A percentile compares a stretch with the other conserved stretches of the same genome.
These are phyloP conservation scores for Dascyllus trimaculatus DNA, from an alignment of 2,113 vertebrate species.

Conservation along the genomic window DNA sequence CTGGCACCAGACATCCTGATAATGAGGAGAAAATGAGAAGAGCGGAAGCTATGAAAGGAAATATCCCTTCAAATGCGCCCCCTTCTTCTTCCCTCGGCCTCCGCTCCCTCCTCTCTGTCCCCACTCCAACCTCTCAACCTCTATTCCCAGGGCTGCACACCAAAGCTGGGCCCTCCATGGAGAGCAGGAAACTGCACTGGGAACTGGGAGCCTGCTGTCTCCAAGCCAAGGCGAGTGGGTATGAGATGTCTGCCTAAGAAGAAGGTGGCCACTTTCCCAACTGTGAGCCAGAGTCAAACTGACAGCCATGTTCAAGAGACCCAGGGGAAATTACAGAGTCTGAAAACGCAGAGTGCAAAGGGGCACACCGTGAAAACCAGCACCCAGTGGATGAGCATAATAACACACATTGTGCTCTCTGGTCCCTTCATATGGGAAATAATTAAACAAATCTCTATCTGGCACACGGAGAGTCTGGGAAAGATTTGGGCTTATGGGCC, in stretches of 20 bases:
- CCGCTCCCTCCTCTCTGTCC: slow-evolving; percentile 55
- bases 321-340: slow-evolving; percentile 67
- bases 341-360: slow-evolving; percentile 51
- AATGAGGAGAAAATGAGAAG: slow-evolving; percentile 79
- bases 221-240: slow-evolving; percentile 52
- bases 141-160: slow-evolving; percentile 62
- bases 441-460: slow-evolving; percentile 61
- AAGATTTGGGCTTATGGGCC: slow-evolving; percentile 32
- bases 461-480: slow-evolving; percentile 58
- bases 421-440: slow-evolving; percentile 50
- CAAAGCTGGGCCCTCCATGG: slow-evolving; percentile 53
- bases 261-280: slow-evolving; percentile 63
- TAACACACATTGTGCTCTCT: slow-evolving; percentile 58
- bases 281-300: slow-evolving; percentile 67
- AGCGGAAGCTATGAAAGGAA: slow-evolving; percentile 78
- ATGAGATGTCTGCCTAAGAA: slow-evolving; percentile 58
- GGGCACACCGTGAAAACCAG: slow-evolving; percentile 61
- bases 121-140: slow-evolving; percentile 58
- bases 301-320: slow-evolving; percentile 72
- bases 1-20: slow-evolving; percentile 74
- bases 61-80: slow-evolving; percentile 71
- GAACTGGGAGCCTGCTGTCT: slow-evolving; percentile 61
- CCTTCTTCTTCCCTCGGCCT: slow-evolving; percentile 24
- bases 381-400: slow-evolving; percentile 62
- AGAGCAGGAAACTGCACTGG: slow-evolving; percentile 66